These are phyloP conservation scores for Standfussiana lucernea DNA, from an alignment of 2,888 invertebrate species.

Conservation along the genomic window DNA sequence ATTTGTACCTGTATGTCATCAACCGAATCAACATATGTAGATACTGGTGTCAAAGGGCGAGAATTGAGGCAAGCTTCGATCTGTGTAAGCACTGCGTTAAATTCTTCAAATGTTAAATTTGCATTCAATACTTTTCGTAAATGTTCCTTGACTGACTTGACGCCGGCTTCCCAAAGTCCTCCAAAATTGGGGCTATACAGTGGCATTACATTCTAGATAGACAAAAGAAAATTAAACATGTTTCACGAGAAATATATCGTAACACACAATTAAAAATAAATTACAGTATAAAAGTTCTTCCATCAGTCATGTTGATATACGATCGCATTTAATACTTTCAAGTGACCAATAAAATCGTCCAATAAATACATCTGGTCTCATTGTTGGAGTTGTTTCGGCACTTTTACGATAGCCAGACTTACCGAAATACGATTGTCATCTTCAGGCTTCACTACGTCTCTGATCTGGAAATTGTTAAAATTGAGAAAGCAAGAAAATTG, in stretches of 20 bases:
- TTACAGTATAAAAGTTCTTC: conserved; percentile 57
- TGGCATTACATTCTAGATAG: neutral
- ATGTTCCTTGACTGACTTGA: too few relatives aligned
- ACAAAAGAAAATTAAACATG: conserved; percentile 1
- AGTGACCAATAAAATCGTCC: conserved; percentile 79
- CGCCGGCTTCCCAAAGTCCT: too few relatives aligned
- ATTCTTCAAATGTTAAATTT: too few relatives aligned
- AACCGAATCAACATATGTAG: too few relatives aligned
- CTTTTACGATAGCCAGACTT: conserved; percentile 77
- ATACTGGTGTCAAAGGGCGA: too few relatives aligned
- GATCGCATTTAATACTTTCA: conserved; percentile 80
- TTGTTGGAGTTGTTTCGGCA: conserved; percentile 79
- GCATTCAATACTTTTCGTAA: too few relatives aligned
- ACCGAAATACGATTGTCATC: conserved; percentile 48
- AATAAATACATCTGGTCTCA: conserved; percentile 80
- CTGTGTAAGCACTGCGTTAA: too few relatives aligned
- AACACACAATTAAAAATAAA: conserved; percentile 62
- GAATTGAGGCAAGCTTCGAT: too few relatives aligned
- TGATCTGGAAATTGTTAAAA: conserved; percentile 14
- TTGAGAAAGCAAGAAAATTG: neutral
- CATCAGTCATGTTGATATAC: conserved; percentile 81
- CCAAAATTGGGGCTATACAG: too few relatives aligned
- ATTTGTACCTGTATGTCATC: too few relatives aligned
- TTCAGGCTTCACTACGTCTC: neutral
- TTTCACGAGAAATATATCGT: conserved; percentile 23